phyloP scores from a whole-genome alignment of 2,113 vertebrate species.

The Psettodes erumei region DNA sequence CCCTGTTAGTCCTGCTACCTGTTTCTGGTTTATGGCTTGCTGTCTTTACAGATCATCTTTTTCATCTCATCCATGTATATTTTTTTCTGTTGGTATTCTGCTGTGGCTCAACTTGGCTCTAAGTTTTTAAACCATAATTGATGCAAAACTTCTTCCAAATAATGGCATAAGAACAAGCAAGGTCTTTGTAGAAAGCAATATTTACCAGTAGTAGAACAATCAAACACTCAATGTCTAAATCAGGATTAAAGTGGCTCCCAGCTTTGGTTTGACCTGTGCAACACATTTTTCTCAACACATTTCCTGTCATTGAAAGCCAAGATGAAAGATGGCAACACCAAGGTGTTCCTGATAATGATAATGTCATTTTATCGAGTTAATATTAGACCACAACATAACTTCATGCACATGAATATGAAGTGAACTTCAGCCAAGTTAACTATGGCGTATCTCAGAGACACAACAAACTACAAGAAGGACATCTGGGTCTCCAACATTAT shows the following conservation, averaged over 20 bases:
- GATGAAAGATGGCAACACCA: neutral
- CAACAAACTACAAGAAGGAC: neutral
- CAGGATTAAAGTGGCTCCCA: neutral
- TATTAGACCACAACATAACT: neutral
- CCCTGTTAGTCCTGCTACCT: too few species aligned
- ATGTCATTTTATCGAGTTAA: neutral
- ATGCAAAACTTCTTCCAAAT: neutral
- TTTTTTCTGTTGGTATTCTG: too few species aligned
- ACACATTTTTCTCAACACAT: neutral
- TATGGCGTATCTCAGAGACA: constrained; percentile 7
- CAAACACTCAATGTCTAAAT: neutral
- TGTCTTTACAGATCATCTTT: too few species aligned
- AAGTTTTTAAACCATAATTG: too few species aligned
- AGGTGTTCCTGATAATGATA: neutral
- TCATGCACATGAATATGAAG: neutral
- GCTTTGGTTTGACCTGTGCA: neutral
- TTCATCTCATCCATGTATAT: too few species aligned
- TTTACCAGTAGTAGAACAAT: neutral
- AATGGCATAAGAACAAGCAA: neutral
- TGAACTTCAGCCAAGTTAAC: neutral
- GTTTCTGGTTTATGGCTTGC: too few species aligned
- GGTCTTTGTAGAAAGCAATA: neutral
- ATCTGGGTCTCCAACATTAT: neutral
- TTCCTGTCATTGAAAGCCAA: neutral
- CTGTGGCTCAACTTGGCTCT: too few species aligned